Evolutionary conservation across 1,140 invertebrate species (phyloP).

Genomic region (Ditylenchus dipsaci): DNA sequence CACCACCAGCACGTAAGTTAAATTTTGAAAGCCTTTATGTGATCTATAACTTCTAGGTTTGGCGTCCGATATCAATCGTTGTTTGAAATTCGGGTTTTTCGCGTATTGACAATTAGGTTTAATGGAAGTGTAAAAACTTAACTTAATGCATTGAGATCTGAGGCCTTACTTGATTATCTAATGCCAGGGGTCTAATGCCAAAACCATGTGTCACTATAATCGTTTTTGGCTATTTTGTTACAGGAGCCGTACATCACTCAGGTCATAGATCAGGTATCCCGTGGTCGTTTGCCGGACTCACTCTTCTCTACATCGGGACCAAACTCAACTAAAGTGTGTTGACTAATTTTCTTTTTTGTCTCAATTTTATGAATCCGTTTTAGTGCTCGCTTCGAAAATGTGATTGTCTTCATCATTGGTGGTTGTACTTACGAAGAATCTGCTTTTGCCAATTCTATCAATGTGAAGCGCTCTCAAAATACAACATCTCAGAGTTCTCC

Average conservation of each 20-base stretch:
- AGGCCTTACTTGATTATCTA: no score
- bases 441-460: slow-evolving; percentile 75
- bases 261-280: slow-evolving; percentile 41
- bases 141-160: no score
- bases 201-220: no score
- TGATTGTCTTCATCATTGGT: slow-evolving; percentile 90
- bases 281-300: slow-evolving; percentile 39
- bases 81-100: no score
- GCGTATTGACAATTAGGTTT: no score
- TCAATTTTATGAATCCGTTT: neutral
- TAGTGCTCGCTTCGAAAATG: slow-evolving; percentile 67
- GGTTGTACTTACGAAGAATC: slow-evolving; percentile 96
- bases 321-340: slow-evolving; percentile 29
- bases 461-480: slow-evolving; percentile 63
- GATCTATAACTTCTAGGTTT: no score
- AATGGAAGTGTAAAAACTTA: no score
- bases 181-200: no score
- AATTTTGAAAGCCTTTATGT: no score
- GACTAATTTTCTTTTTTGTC: neutral
- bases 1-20: slow-evolving; percentile 44
- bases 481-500: slow-evolving; percentile 67
- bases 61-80: no score
- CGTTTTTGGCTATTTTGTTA: no score
- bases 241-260: slow-evolving; percentile 48
- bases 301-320: slow-evolving; percentile 35